Evolutionary conservation across 1,140 invertebrate genomes (phyloP).

Genomic region (Drosophila aff.): DNA sequence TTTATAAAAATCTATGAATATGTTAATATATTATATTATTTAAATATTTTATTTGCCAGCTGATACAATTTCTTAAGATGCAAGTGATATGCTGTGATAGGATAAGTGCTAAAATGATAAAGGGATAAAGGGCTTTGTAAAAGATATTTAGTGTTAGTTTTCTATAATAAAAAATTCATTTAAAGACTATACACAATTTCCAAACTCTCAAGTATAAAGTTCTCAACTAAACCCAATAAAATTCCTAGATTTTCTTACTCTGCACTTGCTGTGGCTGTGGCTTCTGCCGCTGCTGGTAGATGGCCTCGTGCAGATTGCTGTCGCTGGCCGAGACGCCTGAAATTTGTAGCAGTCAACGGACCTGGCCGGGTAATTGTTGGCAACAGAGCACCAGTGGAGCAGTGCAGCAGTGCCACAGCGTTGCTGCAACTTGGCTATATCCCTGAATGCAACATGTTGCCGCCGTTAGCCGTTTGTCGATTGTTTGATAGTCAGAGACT

Average conservation of each 20-base stretch:
- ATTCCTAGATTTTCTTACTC: not conserved
- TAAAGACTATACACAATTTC: not conserved
- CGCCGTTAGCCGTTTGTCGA: constrained; percentile 48
- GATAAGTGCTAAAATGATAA: not conserved
- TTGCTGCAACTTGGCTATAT: constrained; percentile 39
- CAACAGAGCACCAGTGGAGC: constrained; percentile 59
- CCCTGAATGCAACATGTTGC: constrained; percentile 58
- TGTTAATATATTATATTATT: no score
- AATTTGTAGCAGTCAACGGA: constrained; percentile 80
- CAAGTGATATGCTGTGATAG: no score
- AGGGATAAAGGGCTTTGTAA: not conserved
- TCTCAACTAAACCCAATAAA: no score
- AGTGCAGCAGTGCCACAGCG: constrained; percentile 32
- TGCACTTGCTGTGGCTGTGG: constrained; percentile 17
- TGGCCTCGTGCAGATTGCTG: constrained; percentile 73
- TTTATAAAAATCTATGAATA: not conserved
- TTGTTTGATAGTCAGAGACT: constrained; percentile 83
- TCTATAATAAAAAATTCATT: not conserved
- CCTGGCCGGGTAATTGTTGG: constrained; percentile 58
- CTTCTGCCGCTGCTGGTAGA: constrained; percentile 63
- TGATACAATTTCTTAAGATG: no score
- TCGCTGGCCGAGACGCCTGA: constrained; percentile 68
- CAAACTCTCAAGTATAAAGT: not conserved
- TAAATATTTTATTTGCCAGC: not conserved
- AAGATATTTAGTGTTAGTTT: rapidly evolving